Conservation (phyloP, 1,140 invertebrate genomes). For the Pogonognathellus flavescens region DNA sequence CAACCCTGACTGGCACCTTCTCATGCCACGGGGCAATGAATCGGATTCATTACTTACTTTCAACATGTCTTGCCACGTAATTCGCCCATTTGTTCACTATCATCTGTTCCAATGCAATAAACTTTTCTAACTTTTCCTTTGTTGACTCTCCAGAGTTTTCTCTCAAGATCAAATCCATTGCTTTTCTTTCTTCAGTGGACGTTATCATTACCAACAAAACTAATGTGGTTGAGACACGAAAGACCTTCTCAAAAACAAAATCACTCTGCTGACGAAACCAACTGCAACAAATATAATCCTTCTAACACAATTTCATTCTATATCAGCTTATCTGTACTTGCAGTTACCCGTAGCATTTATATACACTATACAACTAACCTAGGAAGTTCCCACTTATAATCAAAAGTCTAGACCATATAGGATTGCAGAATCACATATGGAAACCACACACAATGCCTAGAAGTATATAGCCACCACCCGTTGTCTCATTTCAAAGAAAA, state of each 20-base stretch:
- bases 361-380: no score
- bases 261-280: not conserved
- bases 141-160: conserved; percentile 30
- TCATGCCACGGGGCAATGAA: conserved; percentile 11
- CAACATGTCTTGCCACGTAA: not conserved
- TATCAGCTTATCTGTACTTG: no score
- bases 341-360: no score
- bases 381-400: no score
- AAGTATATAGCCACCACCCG: no score
- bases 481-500: no score
- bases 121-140: conserved; percentile 39
- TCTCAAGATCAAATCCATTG: conserved; percentile 23
- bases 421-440: no score
- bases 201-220: conserved; percentile 10
- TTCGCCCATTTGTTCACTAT: not conserved
- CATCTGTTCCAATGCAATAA: conserved; percentile 9
- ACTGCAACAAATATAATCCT: not conserved
- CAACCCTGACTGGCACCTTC: conserved; percentile 1
- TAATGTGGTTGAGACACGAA: conserved; percentile 13
- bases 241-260: not conserved
- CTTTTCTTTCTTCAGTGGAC: not conserved
- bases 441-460: no score
- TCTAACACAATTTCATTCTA: no score
- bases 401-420: no score
- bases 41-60: conserved; percentile 2